Conservation (phyloP, 2,888 invertebrate species). For the Hedychridium roseum region DNA sequence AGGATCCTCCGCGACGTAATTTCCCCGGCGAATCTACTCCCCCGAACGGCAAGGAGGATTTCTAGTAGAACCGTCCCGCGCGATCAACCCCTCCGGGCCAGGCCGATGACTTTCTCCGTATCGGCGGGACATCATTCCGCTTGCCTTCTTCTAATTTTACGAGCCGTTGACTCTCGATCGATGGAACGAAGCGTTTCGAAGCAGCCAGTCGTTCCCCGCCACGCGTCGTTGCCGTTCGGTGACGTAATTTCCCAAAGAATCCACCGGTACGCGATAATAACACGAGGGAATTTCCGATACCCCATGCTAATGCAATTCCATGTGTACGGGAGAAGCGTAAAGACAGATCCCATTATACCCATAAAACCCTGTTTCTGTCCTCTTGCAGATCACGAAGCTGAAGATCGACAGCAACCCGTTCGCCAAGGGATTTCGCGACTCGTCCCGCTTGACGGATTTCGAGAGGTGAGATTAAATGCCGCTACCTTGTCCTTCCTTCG, state of each 20-base stretch:
- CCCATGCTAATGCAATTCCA: slow-evolving; percentile 14
- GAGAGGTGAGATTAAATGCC: slow-evolving; percentile 69
- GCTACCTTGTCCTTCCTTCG: background rate
- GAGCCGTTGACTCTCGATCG: slow-evolving; percentile 62
- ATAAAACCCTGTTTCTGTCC: slow-evolving; percentile 4
- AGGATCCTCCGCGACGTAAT: too few species aligned
- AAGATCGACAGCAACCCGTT: slow-evolving; percentile 88
- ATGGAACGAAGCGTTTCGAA: slow-evolving; percentile 48
- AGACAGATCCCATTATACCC: too few species aligned
- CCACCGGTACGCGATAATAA: slow-evolving; percentile 27
- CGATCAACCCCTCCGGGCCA: too few species aligned
- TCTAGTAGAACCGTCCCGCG: too few species aligned
- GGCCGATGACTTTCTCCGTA: too few species aligned
- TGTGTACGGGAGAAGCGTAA: background rate
- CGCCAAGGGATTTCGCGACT: slow-evolving; percentile 85
- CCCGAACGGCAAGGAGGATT: too few species aligned
- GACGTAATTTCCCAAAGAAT: slow-evolving; percentile 38
- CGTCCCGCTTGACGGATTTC: slow-evolving; percentile 79
- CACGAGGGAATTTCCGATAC: slow-evolving; percentile 28
- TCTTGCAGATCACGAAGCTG: slow-evolving; percentile 78
- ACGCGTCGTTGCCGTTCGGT: slow-evolving; percentile 42
- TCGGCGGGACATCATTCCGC: slow-evolving; percentile 31
- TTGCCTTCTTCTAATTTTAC: slow-evolving; percentile 59
- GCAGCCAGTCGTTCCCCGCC: slow-evolving; percentile 42
- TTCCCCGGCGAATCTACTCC: too few species aligned